Evolutionary conservation across 2,113 vertebrate species (phyloP).

Genomic region (Lepus americanus): DNA sequence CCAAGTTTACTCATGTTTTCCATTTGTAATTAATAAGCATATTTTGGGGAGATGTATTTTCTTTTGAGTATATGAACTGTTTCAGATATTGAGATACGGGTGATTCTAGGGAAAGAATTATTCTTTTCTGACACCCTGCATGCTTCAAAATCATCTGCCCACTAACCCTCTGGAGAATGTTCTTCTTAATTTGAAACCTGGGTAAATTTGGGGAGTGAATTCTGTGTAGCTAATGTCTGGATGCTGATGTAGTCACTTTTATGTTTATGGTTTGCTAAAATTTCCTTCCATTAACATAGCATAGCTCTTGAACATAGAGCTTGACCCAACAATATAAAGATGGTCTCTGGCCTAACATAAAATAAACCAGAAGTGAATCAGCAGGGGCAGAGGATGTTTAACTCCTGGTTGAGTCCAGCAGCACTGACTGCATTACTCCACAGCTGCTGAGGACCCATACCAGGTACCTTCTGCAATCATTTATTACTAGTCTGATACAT

Average conservation of each 20-base stretch:
- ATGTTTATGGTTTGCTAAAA: constrained; percentile 15
- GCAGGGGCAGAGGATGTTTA: not conserved
- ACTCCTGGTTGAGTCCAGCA: not conserved
- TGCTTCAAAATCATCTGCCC: not conserved
- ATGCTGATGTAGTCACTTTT: not conserved
- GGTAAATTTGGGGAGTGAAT: not conserved
- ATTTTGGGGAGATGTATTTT: not conserved
- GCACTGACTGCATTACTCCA: not conserved
- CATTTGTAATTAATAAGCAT: constrained; percentile 22
- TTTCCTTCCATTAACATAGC: constrained; percentile 12
- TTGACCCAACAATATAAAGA: not conserved
- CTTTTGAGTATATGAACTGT: not conserved
- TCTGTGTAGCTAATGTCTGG: not conserved
- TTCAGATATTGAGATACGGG: not conserved
- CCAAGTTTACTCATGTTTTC: not conserved
- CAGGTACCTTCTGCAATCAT: not conserved
- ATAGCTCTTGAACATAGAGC: not conserved
- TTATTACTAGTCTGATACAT: not conserved
- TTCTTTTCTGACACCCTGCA: not conserved
- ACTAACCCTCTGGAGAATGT: not conserved
- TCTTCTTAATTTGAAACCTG: constrained; percentile 27
- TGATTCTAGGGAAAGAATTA: not conserved
- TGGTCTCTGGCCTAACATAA: not conserved
- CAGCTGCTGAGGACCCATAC: not conserved
- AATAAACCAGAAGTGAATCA: constrained; percentile 22